Evolutionary conservation across 2,797 vertebrate genomes (phyloP), one percentile per base, ranked within the genome.

Genomic region (Trematomus bernacchii): DNA sequence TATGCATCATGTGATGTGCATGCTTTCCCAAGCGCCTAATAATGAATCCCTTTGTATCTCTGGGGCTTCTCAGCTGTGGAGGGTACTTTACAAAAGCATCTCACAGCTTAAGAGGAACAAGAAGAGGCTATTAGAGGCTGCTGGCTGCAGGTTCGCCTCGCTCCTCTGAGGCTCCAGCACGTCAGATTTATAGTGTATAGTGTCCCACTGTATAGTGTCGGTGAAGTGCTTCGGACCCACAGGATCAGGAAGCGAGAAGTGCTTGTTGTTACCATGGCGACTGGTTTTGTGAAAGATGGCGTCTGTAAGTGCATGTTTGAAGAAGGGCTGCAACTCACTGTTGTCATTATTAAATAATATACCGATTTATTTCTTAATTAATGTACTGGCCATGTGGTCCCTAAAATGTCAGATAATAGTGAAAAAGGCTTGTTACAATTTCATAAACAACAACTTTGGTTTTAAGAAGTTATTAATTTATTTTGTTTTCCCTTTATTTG

Each of bases 151-250:
- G 63, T 84, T 78, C 57, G 47, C 68, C 71, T 59, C 27, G 50
- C 80, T 79, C 78, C 77, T 69, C 76, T 27, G 72, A 82, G 80
- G 59, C 69, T 66, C 30, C 13, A 58, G 62, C 16, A 0, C 70
- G 73, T 85, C 82, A 77, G 79, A 84, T 87, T 89, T 79, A 84
- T 86, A 27, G 76, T 66, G 71, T 72, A n/a, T n/a, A n/a, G n/a
- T n/a, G n/a, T n/a, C n/a, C n/a, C n/a, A n/a, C n/a, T n/a, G n/a
- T 79, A 84, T 86, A 27, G 76, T 66, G 71, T 72, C 74, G 37
- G 63, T 65, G 82, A 85, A 76, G 73, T 21, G 66, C 62, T 69
- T 78, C 33, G 15, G 27, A 80, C 80, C 70, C 51, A 65, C 58
- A 63, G 53, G 23, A 76, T 33, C 57, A 51, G 60, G 67, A 61